Conservation (phyloP, 92 coral and sea anemone species). For the Porites divaricata region DNA sequence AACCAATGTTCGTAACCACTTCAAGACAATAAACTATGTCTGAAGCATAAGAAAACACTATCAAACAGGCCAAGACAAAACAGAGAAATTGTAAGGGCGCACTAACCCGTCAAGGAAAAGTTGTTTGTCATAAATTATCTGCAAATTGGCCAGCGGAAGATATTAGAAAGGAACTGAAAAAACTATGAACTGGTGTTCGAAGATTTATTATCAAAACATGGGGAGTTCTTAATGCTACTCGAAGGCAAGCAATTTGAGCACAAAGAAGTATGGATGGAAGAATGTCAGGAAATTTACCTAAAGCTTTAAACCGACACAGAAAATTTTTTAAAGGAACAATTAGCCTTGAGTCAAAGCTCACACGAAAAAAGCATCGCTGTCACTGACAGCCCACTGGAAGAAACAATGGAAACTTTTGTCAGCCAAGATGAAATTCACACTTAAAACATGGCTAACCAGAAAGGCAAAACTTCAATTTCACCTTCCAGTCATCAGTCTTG, state of each 20-base stretch:
- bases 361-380: background rate
- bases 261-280: constrained; percentile 46
- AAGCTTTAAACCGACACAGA: constrained; percentile 21
- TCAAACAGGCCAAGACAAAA: constrained; percentile 50
- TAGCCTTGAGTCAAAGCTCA: background rate
- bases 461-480: constrained; percentile 4
- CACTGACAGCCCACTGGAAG: background rate
- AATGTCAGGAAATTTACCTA: constrained; percentile 41
- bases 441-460: background rate
- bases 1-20: constrained; percentile 28
- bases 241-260: constrained; percentile 34
- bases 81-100: constrained; percentile 49
- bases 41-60: constrained; percentile 7
- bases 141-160: constrained; percentile 41
- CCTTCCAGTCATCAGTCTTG: constrained; percentile 21
- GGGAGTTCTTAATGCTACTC: constrained; percentile 12
- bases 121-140: background rate
- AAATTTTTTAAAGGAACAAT: constrained; percentile 13
- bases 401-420: background rate
- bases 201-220: constrained; percentile 17
- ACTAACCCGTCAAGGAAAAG: constrained; percentile 49
- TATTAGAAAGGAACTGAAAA: background rate
- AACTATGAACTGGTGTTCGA: constrained; percentile 8
- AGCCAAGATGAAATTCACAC: constrained; percentile 1
- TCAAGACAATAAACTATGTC: constrained; percentile 31